Conservation (phyloP, 2,888 invertebrate species). For the Ectemnius continuus region DNA sequence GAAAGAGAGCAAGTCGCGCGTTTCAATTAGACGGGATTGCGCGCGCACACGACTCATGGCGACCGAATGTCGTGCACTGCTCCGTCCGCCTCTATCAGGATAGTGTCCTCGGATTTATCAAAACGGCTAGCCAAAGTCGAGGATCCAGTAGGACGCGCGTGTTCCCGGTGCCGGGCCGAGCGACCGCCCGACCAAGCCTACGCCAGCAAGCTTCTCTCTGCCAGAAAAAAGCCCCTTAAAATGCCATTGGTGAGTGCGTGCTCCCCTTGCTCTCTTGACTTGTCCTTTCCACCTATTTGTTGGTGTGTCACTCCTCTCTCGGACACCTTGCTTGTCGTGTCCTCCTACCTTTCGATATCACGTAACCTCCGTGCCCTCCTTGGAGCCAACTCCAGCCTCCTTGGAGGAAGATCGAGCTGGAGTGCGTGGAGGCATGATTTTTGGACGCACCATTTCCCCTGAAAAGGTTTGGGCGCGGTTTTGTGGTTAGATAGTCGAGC, state of each 20-base stretch:
- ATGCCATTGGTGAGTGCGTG: constrained; percentile 69
- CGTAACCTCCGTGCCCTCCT: too few species aligned
- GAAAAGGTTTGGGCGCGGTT: constrained; percentile 56
- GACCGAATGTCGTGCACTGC: constrained; percentile 33
- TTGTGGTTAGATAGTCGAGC: constrained; percentile 50
- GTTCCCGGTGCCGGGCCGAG: constrained; percentile 18
- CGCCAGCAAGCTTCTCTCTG: constrained; percentile 34
- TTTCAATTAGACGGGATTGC: constrained; percentile 38
- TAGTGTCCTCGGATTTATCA: constrained; percentile 1
- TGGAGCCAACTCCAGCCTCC: not conserved
- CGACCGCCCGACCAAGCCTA: constrained; percentile 34
- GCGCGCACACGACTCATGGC: constrained; percentile 44
- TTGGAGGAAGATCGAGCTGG: not conserved
- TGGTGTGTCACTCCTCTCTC: constrained; percentile 34
- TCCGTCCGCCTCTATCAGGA: constrained; percentile 15
- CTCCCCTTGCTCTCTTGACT: constrained; percentile 25
- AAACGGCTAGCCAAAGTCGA: not conserved
- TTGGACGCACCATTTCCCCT: not conserved
- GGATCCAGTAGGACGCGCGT: not conserved
- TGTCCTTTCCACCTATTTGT: constrained; percentile 26
- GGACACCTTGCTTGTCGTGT: constrained; percentile 13
- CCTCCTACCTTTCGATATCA: not conserved
- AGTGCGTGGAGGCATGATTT: constrained; percentile 15
- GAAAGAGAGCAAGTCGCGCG: constrained; percentile 13
- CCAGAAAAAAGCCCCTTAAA: constrained; percentile 70